Evolutionary conservation across 2,113 vertebrate genomes (phyloP).

Genomic region (Lycaon pictus): DNA sequence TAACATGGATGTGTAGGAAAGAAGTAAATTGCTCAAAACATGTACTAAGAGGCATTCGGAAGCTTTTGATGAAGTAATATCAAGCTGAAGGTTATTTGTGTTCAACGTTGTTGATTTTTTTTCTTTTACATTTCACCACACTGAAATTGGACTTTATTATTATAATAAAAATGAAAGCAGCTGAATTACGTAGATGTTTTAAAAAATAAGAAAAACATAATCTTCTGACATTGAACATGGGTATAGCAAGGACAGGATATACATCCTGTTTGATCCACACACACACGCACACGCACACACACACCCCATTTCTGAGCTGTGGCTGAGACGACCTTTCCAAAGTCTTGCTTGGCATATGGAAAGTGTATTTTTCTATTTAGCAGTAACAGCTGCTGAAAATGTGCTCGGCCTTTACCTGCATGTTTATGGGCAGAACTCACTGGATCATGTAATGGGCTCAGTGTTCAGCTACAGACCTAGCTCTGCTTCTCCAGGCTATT

Average conservation of each 20-base stretch:
- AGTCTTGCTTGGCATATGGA: neutral
- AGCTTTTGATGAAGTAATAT: slow-evolving; percentile 27
- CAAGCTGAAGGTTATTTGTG: slow-evolving; percentile 1
- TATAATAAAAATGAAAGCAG: slow-evolving; percentile 65
- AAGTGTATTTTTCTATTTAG: slow-evolving; percentile 49
- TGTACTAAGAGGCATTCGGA: slow-evolving; percentile 29
- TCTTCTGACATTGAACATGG: slow-evolving; percentile 2
- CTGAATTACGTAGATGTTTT: slow-evolving; percentile 9
- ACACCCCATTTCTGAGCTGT: neutral
- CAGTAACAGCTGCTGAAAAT: slow-evolving; percentile 24
- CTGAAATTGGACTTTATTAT: slow-evolving; percentile 60
- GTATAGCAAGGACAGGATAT: neutral
- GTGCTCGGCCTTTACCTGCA: neutral
- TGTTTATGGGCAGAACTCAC: slow-evolving; percentile 30
- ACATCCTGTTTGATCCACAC: neutral
- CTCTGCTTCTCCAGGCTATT: neutral
- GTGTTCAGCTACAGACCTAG: neutral
- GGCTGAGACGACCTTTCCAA: slow-evolving; percentile 50
- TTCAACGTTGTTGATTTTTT: neutral
- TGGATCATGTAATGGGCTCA: neutral
- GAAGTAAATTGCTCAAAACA: slow-evolving; percentile 2
- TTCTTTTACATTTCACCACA: neutral
- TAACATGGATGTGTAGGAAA: neutral
- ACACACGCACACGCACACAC: neutral
- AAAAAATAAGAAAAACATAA: neutral